Conservation (phyloP, 1,140 invertebrate genomes). For the Eriosoma lanigerum region DNA sequence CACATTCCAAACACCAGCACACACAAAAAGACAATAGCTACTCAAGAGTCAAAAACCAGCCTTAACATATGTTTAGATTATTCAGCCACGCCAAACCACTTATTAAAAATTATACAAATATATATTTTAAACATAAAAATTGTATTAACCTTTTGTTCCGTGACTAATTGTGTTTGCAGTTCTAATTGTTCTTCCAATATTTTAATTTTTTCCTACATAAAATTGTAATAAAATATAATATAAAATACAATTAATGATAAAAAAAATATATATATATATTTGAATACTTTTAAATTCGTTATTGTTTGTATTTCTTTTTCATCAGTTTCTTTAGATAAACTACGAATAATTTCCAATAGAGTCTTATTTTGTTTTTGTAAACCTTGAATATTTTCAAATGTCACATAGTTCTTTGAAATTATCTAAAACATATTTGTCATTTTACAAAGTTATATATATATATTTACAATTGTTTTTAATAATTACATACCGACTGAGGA, state of each 20-base stretch:
- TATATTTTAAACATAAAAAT: too few species aligned
- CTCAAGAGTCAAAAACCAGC: too few species aligned
- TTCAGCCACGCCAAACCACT: too few species aligned
- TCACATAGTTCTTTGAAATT: slow-evolving; percentile 46
- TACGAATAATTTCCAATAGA: slow-evolving; percentile 3
- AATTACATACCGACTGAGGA: slow-evolving; percentile 39
- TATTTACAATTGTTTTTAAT: not conserved
- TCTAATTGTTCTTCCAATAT: slow-evolving; percentile 24
- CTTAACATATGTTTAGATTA: too few species aligned
- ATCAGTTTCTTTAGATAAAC: slow-evolving; percentile 25
- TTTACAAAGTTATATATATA: not conserved
- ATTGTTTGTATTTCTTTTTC: slow-evolving; percentile 30
- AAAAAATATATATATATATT: too few species aligned
- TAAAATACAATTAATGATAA: not conserved
- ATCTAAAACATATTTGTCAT: not conserved
- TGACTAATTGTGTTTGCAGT: not conserved
- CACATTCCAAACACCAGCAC: too few species aligned
- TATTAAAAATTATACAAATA: too few species aligned
- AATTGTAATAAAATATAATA: not conserved
- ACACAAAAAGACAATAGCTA: too few species aligned
- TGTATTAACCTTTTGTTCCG: not conserved
- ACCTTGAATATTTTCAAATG: slow-evolving; percentile 46
- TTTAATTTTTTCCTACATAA: slow-evolving; percentile 6
- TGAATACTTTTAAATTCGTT: slow-evolving; percentile 28
- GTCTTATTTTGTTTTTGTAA: slow-evolving; percentile 44